Evolutionary conservation across 2,113 vertebrate genomes (phyloP).

Genomic region (Trichechus manatus): DNA sequence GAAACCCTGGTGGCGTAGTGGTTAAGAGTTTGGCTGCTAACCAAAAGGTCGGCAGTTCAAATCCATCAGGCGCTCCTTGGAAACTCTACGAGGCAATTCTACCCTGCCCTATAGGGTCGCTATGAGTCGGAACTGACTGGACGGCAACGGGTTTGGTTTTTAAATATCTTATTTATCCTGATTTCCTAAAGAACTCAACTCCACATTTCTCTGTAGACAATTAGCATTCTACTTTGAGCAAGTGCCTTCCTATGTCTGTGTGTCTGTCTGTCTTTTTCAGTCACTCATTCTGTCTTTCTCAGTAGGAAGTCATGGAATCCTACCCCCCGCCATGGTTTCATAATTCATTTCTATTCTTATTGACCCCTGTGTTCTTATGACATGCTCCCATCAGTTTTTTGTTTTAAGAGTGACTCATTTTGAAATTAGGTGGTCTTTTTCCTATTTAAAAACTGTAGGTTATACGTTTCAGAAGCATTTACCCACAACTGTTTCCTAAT

Average conservation of each 20-base stretch:
- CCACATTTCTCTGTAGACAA: neutral
- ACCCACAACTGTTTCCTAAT: slow-evolving; percentile 16
- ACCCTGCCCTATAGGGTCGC: too few relatives aligned
- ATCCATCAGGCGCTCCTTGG: too few relatives aligned
- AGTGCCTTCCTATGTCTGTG: too few relatives aligned
- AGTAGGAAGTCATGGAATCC: neutral
- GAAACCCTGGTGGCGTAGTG: too few relatives aligned
- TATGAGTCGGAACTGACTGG: too few relatives aligned
- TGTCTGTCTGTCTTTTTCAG: neutral
- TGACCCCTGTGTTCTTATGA: neutral
- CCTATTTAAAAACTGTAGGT: neutral
- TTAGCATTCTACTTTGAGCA: neutral
- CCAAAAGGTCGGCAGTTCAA: too few relatives aligned
- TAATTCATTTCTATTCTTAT: neutral
- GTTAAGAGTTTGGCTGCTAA: too few relatives aligned
- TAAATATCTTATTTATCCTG: neutral
- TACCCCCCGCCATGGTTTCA: neutral
- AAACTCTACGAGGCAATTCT: too few relatives aligned
- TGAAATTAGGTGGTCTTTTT: neutral
- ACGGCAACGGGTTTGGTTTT: too few relatives aligned
- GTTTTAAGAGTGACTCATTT: neutral
- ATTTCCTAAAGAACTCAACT: neutral
- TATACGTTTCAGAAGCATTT: slow-evolving; percentile 2
- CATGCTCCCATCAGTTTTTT: neutral
- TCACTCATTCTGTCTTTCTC: neutral